These are phyloP conservation scores for Vanessa cardui DNA, from an alignment of 2,888 invertebrate species.

Conservation along the genomic window DNA sequence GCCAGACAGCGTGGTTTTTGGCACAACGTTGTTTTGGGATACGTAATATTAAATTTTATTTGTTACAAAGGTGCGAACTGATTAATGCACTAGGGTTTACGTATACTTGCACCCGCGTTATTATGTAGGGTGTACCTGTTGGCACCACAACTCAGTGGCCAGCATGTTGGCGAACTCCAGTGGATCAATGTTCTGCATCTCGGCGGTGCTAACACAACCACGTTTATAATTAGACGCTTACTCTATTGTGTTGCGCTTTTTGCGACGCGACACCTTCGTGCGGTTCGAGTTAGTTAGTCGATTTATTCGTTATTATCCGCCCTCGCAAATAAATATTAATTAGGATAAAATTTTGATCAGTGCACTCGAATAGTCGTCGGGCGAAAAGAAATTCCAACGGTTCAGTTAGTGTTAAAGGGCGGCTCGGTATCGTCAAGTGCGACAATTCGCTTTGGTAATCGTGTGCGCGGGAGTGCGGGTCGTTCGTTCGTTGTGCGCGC, in stretches of 20 bases:
- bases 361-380: constrained; percentile 32
- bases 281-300: constrained; percentile 81
- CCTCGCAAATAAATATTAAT: constrained; percentile 70
- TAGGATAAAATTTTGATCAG: constrained; percentile 55
- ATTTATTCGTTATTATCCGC: constrained; percentile 81
- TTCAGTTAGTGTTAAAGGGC: constrained; percentile 50
- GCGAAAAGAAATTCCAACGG: constrained; percentile 37
- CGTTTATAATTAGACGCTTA: constrained; percentile 82
- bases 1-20: constrained; percentile 43
- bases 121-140: constrained; percentile 84
- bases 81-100: constrained; percentile 10
- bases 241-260: constrained; percentile 82
- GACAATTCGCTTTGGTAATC: constrained; percentile 58
- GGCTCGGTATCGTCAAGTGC: constrained; percentile 63
- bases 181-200: constrained; percentile 87
- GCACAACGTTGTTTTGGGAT: constrained; percentile 31
- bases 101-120: constrained; percentile 4
- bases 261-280: constrained; percentile 81
- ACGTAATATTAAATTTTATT: constrained; percentile 16
- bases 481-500: constrained; percentile 83
- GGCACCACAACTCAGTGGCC: constrained; percentile 92
- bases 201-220: constrained; percentile 63
- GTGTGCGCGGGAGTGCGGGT: constrained; percentile 80
- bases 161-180: constrained; percentile 93
- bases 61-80: not conserved